Evolutionary conservation across 2,797 vertebrate species (phyloP), one percentile per base, ranked within the genome.

Genomic region (Neosalanx taihuensis): DNA sequence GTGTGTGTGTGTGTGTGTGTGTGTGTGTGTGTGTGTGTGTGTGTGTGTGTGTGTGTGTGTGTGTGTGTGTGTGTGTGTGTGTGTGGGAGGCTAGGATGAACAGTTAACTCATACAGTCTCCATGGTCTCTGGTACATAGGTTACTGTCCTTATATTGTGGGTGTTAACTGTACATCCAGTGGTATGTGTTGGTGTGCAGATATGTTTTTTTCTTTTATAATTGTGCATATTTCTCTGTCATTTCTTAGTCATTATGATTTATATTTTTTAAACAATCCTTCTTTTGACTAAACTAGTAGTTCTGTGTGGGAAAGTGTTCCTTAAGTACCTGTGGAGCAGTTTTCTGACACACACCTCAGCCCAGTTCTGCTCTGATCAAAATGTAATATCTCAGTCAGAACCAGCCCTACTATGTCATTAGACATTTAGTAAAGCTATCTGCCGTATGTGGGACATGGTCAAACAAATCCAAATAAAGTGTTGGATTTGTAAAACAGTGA

Each of bases 401-500:
- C 18, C 51, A 56, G 51, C 10, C 15, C 18, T 4, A 17, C 51
- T 10, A n/a, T 46, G 51, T n/a, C 51, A 64, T n/a, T 63, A 18
- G 5, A 37, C 18, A 18, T 35, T 35, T 61, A 30, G 26, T 29
- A 61, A 29, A 13, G 23, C 59, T 61, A 61, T 29, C 9, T 13
- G 12, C 59, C 13, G 26, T 13, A 26, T 59, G 12, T 60, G n/a
- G 59, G 78, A 72, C 41, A 37, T 61, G 12, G 33, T n/a, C 18
- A 53, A 64, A 53, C 9, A 72, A 65, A 64, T 73, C 51, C 64
- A 65, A 65, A 41, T 65, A 41, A 65, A 70, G 64, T 18, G 30
- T 64, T 87, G 84, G 79, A 33, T 64, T 83, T 88, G 77, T 82
- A 37, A 78, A 86, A 84, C 80, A 81, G 62, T 23, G 57, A 63